Percentiles rank a stretch among this genome's conserved stretches.
phyloP scores from a whole-genome alignment of 2,113 vertebrate genomes.

The Platichthys stellatus region DNA sequence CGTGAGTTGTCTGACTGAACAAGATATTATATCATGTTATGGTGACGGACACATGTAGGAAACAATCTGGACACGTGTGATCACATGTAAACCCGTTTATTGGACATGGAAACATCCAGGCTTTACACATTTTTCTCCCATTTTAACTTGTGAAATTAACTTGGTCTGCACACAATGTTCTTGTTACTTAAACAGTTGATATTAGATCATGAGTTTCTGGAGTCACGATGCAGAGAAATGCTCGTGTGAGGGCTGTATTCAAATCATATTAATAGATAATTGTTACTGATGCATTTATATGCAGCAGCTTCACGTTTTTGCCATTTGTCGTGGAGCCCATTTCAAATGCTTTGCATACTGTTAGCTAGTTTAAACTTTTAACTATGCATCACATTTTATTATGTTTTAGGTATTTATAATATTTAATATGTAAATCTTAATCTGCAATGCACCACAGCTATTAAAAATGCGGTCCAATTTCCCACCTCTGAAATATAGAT shows the following conservation, averaged over 20 bases:
- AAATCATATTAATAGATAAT: neutral
- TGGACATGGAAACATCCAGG: neutral
- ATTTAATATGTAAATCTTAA: neutral
- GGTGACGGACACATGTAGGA: neutral
- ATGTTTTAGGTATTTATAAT: conserved; percentile 2
- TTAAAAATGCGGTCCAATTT: neutral
- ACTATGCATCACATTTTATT: neutral
- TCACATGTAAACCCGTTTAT: neutral
- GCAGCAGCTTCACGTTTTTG: neutral
- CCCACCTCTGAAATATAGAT: neutral
- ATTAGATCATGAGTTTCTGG: neutral
- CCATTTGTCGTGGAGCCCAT: neutral
- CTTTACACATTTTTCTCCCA: neutral
- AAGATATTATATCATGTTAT: too few relatives aligned
- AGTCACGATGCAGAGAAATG: neutral
- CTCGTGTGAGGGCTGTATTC: neutral
- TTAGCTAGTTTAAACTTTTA: neutral
- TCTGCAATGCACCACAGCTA: neutral
- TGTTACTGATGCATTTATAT: neutral
- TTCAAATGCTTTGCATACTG: neutral
- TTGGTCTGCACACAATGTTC: too few relatives aligned
- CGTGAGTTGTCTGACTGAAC: too few relatives aligned
- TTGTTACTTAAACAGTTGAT: neutral
- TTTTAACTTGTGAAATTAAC: neutral
- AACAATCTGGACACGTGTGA: neutral